phyloP scores from a whole-genome alignment of 2,113 vertebrate species.

The Ammodytes dubius region DNA sequence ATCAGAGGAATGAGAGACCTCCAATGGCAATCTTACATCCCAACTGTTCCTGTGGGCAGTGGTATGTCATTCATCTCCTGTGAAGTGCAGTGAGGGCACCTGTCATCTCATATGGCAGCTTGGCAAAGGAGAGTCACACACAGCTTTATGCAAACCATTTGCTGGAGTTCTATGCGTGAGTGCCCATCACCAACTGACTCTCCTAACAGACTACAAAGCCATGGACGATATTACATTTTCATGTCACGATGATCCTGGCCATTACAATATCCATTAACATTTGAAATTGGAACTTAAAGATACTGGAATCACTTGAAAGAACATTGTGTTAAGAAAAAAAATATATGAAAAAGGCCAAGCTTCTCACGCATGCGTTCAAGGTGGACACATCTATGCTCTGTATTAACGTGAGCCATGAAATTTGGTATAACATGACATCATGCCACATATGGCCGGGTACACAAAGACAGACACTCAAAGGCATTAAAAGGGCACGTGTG shows the following conservation, averaged over 20 bases:
- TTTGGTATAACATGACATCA: slow-evolving; percentile 7
- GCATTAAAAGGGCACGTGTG: slow-evolving; percentile 52
- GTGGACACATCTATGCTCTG: background rate
- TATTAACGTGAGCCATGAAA: slow-evolving; percentile 16
- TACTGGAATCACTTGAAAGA: too few species aligned
- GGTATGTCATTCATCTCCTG: slow-evolving; percentile 28
- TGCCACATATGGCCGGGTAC: slow-evolving; percentile 2
- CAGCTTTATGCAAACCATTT: slow-evolving; percentile 23
- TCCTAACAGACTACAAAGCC: too few species aligned
- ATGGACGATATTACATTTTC: too few species aligned
- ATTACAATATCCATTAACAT: too few species aligned
- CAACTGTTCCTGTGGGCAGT: slow-evolving; percentile 23
- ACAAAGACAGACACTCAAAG: slow-evolving; percentile 47
- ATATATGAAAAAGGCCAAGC: too few species aligned
- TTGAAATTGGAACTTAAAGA: too few species aligned
- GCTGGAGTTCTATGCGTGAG: background rate
- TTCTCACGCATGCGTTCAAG: background rate
- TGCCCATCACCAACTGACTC: slow-evolving; percentile 8
- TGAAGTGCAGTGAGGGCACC: background rate
- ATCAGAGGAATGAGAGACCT: slow-evolving; percentile 45
- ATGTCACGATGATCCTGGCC: too few species aligned
- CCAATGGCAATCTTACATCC: slow-evolving; percentile 8
- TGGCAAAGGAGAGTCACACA: background rate
- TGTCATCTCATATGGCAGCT: slow-evolving; percentile 7
- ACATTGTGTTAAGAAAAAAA: too few species aligned